These are phyloP conservation scores for Leuctra nigra DNA, from an alignment of 2,888 invertebrate genomes.

Conservation along the genomic window DNA sequence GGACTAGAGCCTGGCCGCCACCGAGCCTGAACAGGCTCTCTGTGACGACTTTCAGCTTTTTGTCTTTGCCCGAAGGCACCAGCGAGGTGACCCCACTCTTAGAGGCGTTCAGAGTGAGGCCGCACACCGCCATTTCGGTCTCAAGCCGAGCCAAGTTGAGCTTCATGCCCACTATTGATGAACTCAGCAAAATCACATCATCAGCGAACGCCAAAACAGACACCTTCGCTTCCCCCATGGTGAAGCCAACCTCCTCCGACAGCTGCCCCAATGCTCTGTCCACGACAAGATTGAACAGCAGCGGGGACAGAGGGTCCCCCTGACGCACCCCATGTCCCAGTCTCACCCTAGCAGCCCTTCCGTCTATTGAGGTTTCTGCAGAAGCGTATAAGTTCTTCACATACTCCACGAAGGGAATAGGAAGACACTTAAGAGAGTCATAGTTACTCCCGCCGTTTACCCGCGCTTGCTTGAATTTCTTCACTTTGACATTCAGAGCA, in stretches of 20 bases:
- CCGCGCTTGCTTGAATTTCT: too few species aligned
- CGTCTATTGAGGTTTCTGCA: background rate
- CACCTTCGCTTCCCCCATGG: background rate
- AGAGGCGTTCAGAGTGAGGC: slow-evolving; percentile 30
- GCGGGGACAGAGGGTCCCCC: slow-evolving; percentile 39
- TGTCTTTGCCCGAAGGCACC: slow-evolving; percentile 33
- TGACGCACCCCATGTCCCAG: slow-evolving; percentile 38
- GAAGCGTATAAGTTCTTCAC: background rate
- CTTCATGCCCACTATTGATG: slow-evolving; percentile 34
- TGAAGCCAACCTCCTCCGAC: background rate
- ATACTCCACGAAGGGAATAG: background rate
- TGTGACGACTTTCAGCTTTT: slow-evolving; percentile 31
- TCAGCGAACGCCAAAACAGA: slow-evolving; percentile 31
- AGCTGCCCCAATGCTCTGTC: slow-evolving; percentile 23
- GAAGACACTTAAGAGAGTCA: too few species aligned
- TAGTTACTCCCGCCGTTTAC: too few species aligned
- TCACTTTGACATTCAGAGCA: too few species aligned
- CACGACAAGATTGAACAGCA: slow-evolving; percentile 36
- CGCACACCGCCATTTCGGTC: slow-evolving; percentile 26
- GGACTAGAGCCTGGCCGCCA: slow-evolving; percentile 24
- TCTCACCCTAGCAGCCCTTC: background rate
- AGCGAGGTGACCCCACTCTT: slow-evolving; percentile 35
- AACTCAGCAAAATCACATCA: slow-evolving; percentile 36
- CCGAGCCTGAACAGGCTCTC: slow-evolving; percentile 22
- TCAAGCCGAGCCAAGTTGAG: slow-evolving; percentile 21